Evolutionary conservation across 1,140 invertebrate genomes (phyloP).

Genomic region (Pachypeltis micranthus): DNA sequence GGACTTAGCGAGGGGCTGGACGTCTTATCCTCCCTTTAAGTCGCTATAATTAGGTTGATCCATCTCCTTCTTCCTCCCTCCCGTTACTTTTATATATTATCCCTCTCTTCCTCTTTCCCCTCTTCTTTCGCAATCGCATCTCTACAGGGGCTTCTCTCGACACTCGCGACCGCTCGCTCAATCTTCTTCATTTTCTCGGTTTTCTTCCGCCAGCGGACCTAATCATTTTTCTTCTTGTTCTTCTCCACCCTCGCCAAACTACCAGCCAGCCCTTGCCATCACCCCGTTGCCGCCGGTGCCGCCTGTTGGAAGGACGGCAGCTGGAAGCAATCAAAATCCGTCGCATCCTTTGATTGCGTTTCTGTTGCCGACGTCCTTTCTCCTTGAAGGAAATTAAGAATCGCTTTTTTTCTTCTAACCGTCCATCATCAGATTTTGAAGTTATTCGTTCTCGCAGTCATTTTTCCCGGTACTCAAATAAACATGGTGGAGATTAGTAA

Average conservation of each 20-base stretch:
- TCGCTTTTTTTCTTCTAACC: no score
- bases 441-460: no score
- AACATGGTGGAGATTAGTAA: no score
- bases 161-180: neutral
- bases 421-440: no score
- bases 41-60: constrained; percentile 8
- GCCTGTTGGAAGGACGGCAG: neutral
- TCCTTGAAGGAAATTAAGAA: no score
- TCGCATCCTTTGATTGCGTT: neutral
- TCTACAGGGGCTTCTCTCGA: neutral
- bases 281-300: neutral
- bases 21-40: constrained; percentile 5
- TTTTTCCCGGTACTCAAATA: no score
- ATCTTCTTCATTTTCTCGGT: neutral
- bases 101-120: no score
- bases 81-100: no score
- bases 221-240: constrained; percentile 3
- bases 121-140: no score
- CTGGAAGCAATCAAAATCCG: neutral
- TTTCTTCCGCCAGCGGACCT: neutral
- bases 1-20: neutral
- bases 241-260: no score
- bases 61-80: neutral
- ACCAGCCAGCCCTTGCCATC: no score
- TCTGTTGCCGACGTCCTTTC: neutral